A percentile compares a stretch with the other conserved stretches of the same genome.
Conservation (phyloP, 1,140 invertebrate genomes). For the Leguminivora glycinivorella region DNA sequence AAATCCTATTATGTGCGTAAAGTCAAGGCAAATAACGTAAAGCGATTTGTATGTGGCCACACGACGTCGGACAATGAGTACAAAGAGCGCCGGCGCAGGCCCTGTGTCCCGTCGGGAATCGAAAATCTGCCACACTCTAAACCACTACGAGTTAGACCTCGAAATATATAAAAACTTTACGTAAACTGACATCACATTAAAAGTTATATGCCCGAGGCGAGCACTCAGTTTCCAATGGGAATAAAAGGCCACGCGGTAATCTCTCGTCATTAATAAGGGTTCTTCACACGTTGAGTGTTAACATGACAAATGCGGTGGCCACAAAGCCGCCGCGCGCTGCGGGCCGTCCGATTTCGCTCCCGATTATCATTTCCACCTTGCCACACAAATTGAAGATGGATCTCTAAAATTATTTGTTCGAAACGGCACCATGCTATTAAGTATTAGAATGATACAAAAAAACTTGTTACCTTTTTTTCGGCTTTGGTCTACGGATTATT, state of each 20-base stretch:
- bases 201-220: background rate
- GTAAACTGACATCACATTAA: background rate
- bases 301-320: constrained; percentile 70
- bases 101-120: background rate
- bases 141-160: background rate
- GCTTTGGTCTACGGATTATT: background rate
- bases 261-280: constrained; percentile 72
- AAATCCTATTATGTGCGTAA: constrained; percentile 27
- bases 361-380: constrained; percentile 47
- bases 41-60: constrained; percentile 26
- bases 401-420: constrained; percentile 13
- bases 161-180: background rate
- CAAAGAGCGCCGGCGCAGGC: constrained; percentile 23
- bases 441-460: background rate
- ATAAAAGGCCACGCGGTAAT: constrained; percentile 63
- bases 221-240: constrained; percentile 44
- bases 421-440: background rate
- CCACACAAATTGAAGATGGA: constrained; percentile 47
- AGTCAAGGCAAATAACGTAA: constrained; percentile 18
- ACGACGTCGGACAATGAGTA: constrained; percentile 18
- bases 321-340: constrained; percentile 53
- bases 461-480: background rate
- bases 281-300: constrained; percentile 73
- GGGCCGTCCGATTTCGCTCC: constrained; percentile 51
- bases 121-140: background rate